Base-by-base conservation (phyloP, 2,888 invertebrate genomes). In the Ypsolopha scabrella region DNA sequence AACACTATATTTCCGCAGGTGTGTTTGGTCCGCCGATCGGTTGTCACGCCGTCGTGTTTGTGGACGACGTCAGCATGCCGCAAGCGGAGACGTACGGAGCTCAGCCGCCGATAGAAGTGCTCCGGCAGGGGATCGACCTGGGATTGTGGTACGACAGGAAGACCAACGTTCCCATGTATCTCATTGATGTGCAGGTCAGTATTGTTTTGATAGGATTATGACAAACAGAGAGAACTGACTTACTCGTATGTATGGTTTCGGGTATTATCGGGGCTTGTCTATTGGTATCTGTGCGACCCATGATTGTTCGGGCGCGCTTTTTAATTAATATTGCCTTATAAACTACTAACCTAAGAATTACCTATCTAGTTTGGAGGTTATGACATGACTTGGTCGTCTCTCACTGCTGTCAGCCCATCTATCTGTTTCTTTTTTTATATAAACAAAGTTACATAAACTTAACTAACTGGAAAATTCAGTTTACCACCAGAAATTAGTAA, bases 1-100 rank as follows among this genome's bases (percentile, higher is more conserved):
- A n/a, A n/a, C n/a, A n/a, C n/a, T n/a, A n/a, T n/a, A n/a, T n/a
- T n/a, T n/a, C n/a, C n/a, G 24, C 50, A 90, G 93, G 98, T 1
- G 94, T 97, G 10, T 98, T 89, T 69, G 98, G 98, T 0, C 97
- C 98, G 0, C 96, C 97, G 0, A 89, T 97, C 48, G 96, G 96
- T 6, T 97, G 96, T 70, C 91, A 92, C 63, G 91, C 93, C 75
- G 93, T 98, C 10, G 91, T 97, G 47, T 98, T 98, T 72, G 95
- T 98, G 38, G 98, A 98, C 68, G 98, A 98, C 72, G 91, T 98
- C n/a, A 96, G 96, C 64, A 96, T 98, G 96, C 98, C 98, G 0
- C 86, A 94, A 62, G 91, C 94, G 51, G 96, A 96, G 77, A 90
- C 90, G 1, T 97, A 95, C 66, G 98, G 97, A 0, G 97, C 97